A percentile compares a stretch with the other conserved stretches of the same genome.
These are phyloP conservation scores for Festucalex cinctus DNA, from an alignment of 2,113 vertebrate species.

Conservation along the genomic window DNA sequence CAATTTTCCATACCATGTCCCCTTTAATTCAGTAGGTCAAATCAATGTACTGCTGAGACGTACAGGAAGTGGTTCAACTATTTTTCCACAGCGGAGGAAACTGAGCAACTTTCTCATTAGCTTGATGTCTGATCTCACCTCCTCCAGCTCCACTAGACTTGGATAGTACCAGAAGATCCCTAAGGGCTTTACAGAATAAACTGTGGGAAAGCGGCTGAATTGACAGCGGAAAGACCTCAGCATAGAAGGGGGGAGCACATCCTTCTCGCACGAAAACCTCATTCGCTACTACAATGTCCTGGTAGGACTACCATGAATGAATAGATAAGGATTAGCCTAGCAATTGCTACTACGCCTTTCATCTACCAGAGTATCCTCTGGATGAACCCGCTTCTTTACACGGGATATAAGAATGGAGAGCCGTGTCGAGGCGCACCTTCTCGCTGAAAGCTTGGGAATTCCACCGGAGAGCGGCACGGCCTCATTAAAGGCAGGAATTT, in stretches of 20 bases:
- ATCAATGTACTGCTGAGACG: conserved; percentile 2
- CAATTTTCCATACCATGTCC: not conserved
- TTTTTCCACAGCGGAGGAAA: conserved; percentile 23
- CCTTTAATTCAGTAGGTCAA: not conserved
- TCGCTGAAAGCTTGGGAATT: conserved; percentile 47
- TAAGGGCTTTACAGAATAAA: conserved; percentile 34
- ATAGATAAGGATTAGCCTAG: conserved; percentile 63
- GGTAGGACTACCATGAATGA: conserved; percentile 33
- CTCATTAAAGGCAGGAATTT: conserved; percentile 65
- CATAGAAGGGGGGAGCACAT: conserved; percentile 16
- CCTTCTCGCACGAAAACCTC: conserved; percentile 33
- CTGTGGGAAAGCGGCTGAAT: conserved; percentile 39
- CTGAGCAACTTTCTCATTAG: conserved; percentile 38
- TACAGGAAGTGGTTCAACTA: conserved; percentile 35
- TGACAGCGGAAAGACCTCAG: conserved; percentile 24
- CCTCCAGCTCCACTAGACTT: conserved; percentile 29
- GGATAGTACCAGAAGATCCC: conserved; percentile 41
- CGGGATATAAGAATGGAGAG: conserved; percentile 37
- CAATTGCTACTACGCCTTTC: conserved; percentile 50
- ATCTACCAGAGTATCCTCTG: conserved; percentile 63
- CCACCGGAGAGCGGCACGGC: conserved; percentile 43
- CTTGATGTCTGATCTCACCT: conserved; percentile 41
- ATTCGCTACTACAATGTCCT: conserved; percentile 16
- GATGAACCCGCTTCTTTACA: conserved; percentile 61
- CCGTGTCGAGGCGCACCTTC: conserved; percentile 47